These are phyloP conservation scores for Hiodon alosoides DNA, from an alignment of 2,113 vertebrate genomes.

Conservation along the genomic window DNA sequence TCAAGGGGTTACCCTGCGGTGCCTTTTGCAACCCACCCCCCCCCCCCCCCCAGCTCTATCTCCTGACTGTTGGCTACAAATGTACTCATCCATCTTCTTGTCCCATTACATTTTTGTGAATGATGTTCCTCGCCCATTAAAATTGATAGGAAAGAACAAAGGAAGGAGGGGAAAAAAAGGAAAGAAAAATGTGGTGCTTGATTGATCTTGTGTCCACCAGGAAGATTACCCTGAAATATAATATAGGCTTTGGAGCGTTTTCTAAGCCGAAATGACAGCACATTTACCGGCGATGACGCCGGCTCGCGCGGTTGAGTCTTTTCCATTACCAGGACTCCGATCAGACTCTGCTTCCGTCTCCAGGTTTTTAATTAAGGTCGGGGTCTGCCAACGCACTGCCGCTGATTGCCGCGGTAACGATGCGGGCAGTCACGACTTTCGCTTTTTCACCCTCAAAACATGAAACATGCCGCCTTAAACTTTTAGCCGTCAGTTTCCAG, in stretches of 20 bases:
- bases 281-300: neutral
- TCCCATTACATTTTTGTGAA: slow-evolving; percentile 69
- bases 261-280: neutral
- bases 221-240: slow-evolving; percentile 51
- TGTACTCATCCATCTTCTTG: slow-evolving; percentile 73
- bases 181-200: slow-evolving; percentile 68
- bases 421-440: neutral
- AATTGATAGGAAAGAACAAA: slow-evolving; percentile 68
- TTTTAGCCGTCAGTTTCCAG: neutral
- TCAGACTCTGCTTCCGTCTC: neutral
- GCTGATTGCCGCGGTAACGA: neutral
- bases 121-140: slow-evolving; percentile 70
- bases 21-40: neutral
- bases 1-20: neutral
- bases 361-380: slow-evolving; percentile 12
- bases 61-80: slow-evolving; percentile 62
- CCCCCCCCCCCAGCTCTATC: slow-evolving; percentile 45
- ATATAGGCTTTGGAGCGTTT: slow-evolving; percentile 41
- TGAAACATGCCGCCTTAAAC: neutral
- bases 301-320: neutral
- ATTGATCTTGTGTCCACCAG: slow-evolving; percentile 54
- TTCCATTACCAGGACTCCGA: slow-evolving; percentile 2
- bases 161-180: slow-evolving; percentile 5
- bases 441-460: neutral
- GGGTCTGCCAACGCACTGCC: neutral